Evolutionary conservation across 1,140 invertebrate species (phyloP).

Genomic region (Drosophila fuyamai): DNA sequence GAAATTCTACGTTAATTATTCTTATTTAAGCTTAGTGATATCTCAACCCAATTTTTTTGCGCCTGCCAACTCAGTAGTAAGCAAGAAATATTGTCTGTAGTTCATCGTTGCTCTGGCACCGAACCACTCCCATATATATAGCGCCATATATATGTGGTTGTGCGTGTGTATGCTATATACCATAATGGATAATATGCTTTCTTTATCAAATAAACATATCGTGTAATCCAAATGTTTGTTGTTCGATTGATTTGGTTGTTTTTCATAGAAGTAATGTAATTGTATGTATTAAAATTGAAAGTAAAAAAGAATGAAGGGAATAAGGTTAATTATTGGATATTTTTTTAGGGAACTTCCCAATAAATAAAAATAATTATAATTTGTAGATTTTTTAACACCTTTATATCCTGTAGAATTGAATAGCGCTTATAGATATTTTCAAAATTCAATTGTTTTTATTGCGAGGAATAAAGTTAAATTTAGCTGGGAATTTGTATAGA

Average conservation of each 20-base stretch:
- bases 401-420: too few relatives aligned
- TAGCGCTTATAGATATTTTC: too few relatives aligned
- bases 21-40: conserved; percentile 58
- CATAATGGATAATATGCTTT: conserved; percentile 50
- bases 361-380: too few relatives aligned
- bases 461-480: neutral
- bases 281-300: too few relatives aligned
- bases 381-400: too few relatives aligned
- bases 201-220: conserved; percentile 55
- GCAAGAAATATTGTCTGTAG: conserved; percentile 30
- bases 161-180: conserved; percentile 21
- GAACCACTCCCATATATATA: conserved; percentile 24
- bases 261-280: too few relatives aligned
- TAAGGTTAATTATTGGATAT: too few relatives aligned
- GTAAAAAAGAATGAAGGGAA: too few relatives aligned
- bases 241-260: neutral
- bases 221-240: conserved; percentile 27
- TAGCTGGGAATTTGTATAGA: neutral
- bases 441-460: neutral
- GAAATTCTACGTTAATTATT: conserved; percentile 42
- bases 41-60: conserved; percentile 44
- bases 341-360: too few relatives aligned
- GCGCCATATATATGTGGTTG: conserved; percentile 31
- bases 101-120: conserved; percentile 1
- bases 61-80: conserved; percentile 43